Percentiles rank a stretch among this genome's conserved stretches.
These are phyloP conservation scores for Hipposideros larvatus DNA, from an alignment of 2,797 vertebrate genomes.

Conservation along the genomic window DNA sequence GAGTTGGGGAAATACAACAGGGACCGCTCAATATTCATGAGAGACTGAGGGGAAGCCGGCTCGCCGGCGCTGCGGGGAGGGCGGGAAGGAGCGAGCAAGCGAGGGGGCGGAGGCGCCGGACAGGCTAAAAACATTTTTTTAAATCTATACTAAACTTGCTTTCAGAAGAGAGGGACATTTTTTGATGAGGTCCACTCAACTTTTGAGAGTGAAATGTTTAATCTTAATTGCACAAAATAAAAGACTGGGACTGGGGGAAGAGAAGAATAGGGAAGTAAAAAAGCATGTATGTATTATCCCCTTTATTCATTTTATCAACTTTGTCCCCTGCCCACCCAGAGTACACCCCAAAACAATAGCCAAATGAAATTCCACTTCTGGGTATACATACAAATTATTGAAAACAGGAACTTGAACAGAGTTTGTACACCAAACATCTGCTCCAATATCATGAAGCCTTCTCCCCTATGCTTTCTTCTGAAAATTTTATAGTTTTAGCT, in stretches of 20 bases:
- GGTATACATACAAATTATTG: neutral
- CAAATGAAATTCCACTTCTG: neutral
- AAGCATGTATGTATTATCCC: neutral
- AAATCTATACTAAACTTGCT: neutral
- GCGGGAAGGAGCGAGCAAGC: constrained; percentile 75
- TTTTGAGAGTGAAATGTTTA: neutral
- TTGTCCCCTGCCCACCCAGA: neutral
- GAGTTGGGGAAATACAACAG: constrained; percentile 91
- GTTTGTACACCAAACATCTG: neutral
- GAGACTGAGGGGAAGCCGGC: constrained; percentile 79
- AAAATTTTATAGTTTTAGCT: neutral
- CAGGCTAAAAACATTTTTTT: neutral
- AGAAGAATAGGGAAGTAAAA: neutral
- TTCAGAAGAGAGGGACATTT: neutral
- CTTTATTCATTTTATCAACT: neutral
- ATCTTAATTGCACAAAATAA: neutral
- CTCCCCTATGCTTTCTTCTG: neutral
- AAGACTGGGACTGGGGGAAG: neutral
- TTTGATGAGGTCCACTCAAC: neutral
- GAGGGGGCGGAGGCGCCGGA: constrained; percentile 50
- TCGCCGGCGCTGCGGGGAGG: constrained; percentile 73
- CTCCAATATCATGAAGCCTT: neutral
- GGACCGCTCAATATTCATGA: constrained; percentile 87
- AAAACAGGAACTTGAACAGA: neutral
- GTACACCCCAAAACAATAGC: too few species aligned